A percentile compares a stretch with the other conserved stretches of the same genome.
Evolutionary conservation across 2,113 vertebrate species (phyloP).

Genomic region (Cryptoleucopteryx plumbea): DNA sequence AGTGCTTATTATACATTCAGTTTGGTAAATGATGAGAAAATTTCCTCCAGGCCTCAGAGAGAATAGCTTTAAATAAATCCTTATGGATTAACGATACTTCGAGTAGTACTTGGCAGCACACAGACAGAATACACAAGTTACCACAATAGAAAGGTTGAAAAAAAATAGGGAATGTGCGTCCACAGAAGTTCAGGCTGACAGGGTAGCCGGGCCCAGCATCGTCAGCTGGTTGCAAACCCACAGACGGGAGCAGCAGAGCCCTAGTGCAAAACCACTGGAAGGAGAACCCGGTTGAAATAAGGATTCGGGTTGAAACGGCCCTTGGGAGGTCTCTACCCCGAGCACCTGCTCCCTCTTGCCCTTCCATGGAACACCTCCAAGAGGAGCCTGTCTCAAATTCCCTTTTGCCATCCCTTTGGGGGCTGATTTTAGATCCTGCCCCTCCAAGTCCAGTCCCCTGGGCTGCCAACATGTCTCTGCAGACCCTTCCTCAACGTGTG

Average conservation of each 20-base stretch:
- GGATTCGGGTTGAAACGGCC: neutral
- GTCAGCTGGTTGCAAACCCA: neutral
- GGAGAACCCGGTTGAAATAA: neutral
- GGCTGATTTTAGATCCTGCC: neutral
- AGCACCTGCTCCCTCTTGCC: neutral
- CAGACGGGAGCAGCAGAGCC: neutral
- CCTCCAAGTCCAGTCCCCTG: neutral
- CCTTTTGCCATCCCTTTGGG: neutral
- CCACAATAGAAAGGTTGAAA: neutral
- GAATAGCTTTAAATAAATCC: constrained; percentile 26
- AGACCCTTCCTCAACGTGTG: rapidly evolving
- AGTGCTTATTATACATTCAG: constrained; percentile 9
- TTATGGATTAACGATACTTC: neutral
- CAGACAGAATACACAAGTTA: neutral
- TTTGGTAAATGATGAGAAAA: neutral
- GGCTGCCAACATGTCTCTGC: neutral
- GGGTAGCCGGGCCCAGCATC: neutral
- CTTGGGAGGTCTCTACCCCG: neutral
- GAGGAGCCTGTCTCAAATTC: neutral
- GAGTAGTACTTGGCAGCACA: neutral
- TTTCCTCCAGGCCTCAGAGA: neutral
- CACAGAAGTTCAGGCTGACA: neutral
- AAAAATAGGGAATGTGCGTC: neutral
- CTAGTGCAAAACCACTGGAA: neutral
- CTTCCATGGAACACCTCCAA: neutral